Evolutionary conservation across 2,797 vertebrate genomes (phyloP).

Genomic region (Microhierax caerulescens): DNA sequence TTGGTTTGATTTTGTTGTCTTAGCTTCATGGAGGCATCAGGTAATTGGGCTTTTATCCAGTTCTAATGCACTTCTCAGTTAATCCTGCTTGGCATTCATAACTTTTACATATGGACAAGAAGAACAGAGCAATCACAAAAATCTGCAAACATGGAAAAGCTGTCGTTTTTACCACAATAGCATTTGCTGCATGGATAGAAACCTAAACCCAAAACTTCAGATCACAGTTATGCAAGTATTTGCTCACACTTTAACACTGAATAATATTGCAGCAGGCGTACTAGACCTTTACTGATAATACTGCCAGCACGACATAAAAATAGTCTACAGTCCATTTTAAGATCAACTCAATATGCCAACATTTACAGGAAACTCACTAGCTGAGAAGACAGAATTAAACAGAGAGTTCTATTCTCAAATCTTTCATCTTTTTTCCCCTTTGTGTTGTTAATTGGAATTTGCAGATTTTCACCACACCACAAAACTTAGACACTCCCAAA

Average conservation of each 20-base stretch:
- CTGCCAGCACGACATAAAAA: constrained; percentile 49
- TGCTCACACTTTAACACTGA: constrained; percentile 62
- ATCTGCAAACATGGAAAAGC: constrained; percentile 59
- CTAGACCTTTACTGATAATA: constrained; percentile 46
- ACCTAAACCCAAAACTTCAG: constrained; percentile 39
- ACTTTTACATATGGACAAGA: constrained; percentile 55
- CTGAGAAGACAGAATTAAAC: constrained; percentile 21
- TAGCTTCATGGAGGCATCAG: neutral
- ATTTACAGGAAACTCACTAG: neutral
- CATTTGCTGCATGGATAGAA: constrained; percentile 39
- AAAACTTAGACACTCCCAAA: constrained; percentile 17
- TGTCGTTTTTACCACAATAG: constrained; percentile 52
- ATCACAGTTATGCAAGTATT: constrained; percentile 64
- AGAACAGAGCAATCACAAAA: constrained; percentile 57
- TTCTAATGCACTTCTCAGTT: neutral
- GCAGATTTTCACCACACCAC: constrained; percentile 1
- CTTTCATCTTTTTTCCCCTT: constrained; percentile 5
- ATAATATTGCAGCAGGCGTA: constrained; percentile 49
- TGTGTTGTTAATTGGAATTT: constrained; percentile 26
- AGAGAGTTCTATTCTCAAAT: constrained; percentile 22
- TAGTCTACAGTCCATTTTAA: constrained; percentile 44
- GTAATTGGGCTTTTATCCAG: neutral
- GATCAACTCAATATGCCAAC: constrained; percentile 14
- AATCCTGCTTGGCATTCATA: constrained; percentile 20
- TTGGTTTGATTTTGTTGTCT: neutral